Evolutionary conservation across 2,888 invertebrate species (phyloP).

Genomic region (Cantharis nigra): DNA sequence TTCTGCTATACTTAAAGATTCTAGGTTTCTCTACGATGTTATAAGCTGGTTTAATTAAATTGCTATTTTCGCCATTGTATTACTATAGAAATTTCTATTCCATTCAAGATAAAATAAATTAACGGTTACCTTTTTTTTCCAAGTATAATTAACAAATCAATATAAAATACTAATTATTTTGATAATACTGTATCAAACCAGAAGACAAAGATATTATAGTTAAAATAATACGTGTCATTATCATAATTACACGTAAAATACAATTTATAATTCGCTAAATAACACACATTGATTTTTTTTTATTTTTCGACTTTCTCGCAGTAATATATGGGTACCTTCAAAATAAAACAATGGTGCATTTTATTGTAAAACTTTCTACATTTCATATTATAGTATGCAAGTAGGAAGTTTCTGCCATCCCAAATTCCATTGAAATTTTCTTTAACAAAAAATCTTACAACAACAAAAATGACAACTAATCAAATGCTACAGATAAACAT

Average conservation of each 20-base stretch:
- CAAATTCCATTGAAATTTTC: neutral
- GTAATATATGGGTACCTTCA: neutral
- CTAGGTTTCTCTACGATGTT: neutral
- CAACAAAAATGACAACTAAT: constrained; percentile 24
- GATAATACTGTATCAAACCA: neutral
- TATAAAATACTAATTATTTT: neutral
- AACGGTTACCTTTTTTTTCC: neutral
- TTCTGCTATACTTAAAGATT: neutral
- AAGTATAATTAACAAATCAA: neutral
- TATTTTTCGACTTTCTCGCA: neutral
- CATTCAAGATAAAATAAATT: neutral
- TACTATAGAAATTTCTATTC: neutral
- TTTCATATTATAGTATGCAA: neutral
- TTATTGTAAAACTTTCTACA: neutral
- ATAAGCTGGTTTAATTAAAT: neutral
- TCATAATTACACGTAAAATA: neutral
- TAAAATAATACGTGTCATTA: constrained; percentile 3
- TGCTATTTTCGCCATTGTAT: neutral
- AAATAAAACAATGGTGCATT: neutral
- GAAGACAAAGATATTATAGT: neutral
- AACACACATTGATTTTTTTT: neutral
- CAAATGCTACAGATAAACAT: constrained; percentile 13
- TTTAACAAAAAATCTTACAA: neutral
- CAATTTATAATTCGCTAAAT: neutral
- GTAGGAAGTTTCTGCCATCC: neutral